Evolutionary conservation across 2,113 vertebrate genomes (phyloP).

Genomic region (Synchiropus splendidus): DNA sequence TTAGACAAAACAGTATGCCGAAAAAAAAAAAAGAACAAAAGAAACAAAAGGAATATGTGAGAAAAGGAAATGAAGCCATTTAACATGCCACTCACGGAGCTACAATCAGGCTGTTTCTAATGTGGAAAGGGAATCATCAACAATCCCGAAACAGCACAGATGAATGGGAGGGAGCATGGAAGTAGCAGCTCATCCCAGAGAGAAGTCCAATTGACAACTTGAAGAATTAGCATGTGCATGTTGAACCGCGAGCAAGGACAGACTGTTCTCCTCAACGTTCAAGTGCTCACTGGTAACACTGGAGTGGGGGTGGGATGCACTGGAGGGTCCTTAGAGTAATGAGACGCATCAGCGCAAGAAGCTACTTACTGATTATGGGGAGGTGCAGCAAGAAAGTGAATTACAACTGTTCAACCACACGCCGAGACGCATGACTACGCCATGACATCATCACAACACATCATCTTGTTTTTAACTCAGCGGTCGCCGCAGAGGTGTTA

Average conservation of each 20-base stretch:
- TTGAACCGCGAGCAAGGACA: constrained; percentile 21
- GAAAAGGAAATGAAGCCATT: constrained; percentile 1
- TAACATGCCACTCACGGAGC: background rate
- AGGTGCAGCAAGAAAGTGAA: constrained; percentile 40
- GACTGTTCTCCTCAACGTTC: constrained; percentile 27
- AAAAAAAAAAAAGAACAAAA: background rate
- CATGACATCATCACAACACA: constrained; percentile 37
- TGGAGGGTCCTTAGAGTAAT: constrained; percentile 55
- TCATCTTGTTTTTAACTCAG: constrained; percentile 1
- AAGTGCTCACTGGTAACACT: constrained; percentile 28
- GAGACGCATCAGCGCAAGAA: constrained; percentile 39
- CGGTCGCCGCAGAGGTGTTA: constrained; percentile 18
- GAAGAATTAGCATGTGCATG: constrained; percentile 16
- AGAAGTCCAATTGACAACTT: constrained; percentile 17
- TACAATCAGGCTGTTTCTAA: constrained; percentile 8
- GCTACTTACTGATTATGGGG: constrained; percentile 44
- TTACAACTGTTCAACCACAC: constrained; percentile 39
- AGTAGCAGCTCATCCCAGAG: too few relatives aligned
- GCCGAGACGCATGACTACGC: constrained; percentile 9
- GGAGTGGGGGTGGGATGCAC: constrained; percentile 28
- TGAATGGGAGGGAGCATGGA: constrained; percentile 3
- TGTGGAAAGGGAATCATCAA: constrained; percentile 6
- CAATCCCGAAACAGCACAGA: constrained; percentile 1
- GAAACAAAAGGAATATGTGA: background rate
- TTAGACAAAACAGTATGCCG: constrained; percentile 7